Evolutionary conservation across 2,888 invertebrate genomes (phyloP).

Genomic region (Eupelmus urozonus): DNA sequence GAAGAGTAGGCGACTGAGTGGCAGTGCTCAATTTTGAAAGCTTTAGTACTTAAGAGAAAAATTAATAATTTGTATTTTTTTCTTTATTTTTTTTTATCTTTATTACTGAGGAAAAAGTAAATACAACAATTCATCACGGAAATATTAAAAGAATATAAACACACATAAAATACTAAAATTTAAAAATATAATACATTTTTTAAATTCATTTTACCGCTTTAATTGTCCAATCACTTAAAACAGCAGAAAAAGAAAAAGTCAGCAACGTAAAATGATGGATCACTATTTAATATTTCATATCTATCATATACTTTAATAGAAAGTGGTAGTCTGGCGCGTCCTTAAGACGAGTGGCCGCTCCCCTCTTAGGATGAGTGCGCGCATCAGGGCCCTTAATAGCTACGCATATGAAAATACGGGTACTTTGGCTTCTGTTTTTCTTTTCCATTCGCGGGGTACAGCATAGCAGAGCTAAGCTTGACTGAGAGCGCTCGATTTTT

Average conservation of each 20-base stretch:
- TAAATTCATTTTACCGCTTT: no score
- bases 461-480: not conserved
- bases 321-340: not conserved
- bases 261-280: not conserved
- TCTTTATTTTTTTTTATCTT: not conserved
- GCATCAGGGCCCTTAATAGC: conserved; percentile 4
- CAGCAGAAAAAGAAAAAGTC: not conserved
- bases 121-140: no score
- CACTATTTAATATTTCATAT: not conserved
- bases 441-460: conserved; percentile 4
- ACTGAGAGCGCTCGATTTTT: no score
- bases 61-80: not conserved
- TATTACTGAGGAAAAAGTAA: not conserved
- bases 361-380: not conserved
- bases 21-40: not conserved
- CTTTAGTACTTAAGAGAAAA: not conserved
- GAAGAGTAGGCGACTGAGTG: no score
- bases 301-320: not conserved
- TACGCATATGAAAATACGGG: conserved; percentile 6
- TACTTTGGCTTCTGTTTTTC: conserved; percentile 25
- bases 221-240: not conserved
- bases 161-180: no score
- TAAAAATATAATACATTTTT: no score
- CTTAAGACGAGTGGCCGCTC: not conserved
- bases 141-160: not conserved